These are phyloP conservation scores for Agelas oroides DNA, from an alignment of 37 sponge, comb jelly and placozoan genomes.

Conservation along the genomic window DNA sequence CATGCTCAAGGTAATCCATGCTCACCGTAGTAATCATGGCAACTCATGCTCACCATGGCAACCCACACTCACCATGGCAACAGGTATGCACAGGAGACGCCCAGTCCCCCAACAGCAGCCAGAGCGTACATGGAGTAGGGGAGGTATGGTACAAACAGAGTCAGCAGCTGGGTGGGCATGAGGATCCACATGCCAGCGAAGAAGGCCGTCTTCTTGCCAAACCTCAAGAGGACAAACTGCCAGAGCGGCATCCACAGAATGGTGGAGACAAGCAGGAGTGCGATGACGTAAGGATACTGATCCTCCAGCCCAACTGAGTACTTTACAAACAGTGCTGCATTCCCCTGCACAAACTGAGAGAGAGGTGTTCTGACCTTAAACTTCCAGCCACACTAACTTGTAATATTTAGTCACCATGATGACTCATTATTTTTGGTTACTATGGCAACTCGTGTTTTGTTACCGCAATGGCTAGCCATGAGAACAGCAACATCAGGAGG, in stretches of 20 bases:
- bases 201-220: conserved; percentile 83
- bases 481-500: conserved; percentile 53
- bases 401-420: too few relatives aligned
- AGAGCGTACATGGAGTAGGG: conserved; percentile 36
- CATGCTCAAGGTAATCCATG: too few relatives aligned
- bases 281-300: conserved; percentile 81
- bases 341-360: conserved; percentile 75
- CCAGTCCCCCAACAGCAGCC: conserved; percentile 64
- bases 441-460: background rate
- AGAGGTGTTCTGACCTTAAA: too few relatives aligned
- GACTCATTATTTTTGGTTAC: too few relatives aligned
- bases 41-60: too few relatives aligned
- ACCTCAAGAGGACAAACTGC: conserved; percentile 67
- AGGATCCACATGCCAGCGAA: conserved; percentile 61
- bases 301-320: conserved; percentile 61
- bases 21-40: too few relatives aligned
- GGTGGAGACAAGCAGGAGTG: conserved; percentile 50
- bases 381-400: too few relatives aligned
- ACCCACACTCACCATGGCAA: conserved; percentile 79
- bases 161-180: conserved; percentile 18
- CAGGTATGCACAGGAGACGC: conserved; percentile 70
- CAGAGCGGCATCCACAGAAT: conserved; percentile 77
- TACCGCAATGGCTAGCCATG: conserved; percentile 84
- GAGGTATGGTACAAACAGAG: conserved; percentile 50
- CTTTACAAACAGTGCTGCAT: conserved; percentile 75